Percentiles rank a stretch among this genome's conserved stretches.
phyloP scores from a whole-genome alignment of 2,797 vertebrate species.

The Lepidocolaptes lacrymiger region DNA sequence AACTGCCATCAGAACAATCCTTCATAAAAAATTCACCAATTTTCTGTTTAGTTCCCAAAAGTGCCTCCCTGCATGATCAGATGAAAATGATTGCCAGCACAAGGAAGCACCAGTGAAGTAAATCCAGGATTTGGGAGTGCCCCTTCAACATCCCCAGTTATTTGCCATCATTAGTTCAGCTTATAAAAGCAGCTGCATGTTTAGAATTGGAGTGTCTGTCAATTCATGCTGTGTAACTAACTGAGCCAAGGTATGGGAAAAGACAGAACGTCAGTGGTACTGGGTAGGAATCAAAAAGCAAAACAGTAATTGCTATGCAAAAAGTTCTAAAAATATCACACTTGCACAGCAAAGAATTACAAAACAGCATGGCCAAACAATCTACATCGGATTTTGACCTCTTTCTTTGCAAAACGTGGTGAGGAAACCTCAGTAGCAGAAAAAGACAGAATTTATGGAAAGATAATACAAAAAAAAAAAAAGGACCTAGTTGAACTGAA shows the following conservation, averaged over 20 bases:
- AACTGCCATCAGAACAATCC: neutral
- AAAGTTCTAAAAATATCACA: neutral
- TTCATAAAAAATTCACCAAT: neutral
- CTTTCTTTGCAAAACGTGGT: neutral
- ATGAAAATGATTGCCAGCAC: neutral
- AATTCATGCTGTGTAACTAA: neutral
- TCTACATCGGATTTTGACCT: neutral
- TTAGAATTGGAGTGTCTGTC: neutral
- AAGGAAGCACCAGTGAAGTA: neutral
- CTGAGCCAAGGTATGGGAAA: neutral
- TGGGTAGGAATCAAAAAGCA: neutral
- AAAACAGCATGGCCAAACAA: neutral
- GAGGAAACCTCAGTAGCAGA: neutral
- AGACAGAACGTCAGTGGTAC: neutral
- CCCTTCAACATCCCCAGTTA: neutral
- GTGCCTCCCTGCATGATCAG: neutral
- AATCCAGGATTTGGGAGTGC: neutral
- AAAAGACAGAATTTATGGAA: neutral
- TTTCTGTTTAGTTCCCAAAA: neutral
- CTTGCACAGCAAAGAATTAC: neutral
- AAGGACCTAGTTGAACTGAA: neutral
- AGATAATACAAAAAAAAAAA: neutral
- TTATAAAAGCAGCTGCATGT: neutral
- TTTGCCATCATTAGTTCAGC: neutral
- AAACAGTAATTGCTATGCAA: neutral